Percentiles rank a stretch among this genome's conserved stretches.
These are phyloP conservation scores for Cheumatopsyche charites DNA, from an alignment of 1,140 invertebrate genomes.

Conservation along the genomic window DNA sequence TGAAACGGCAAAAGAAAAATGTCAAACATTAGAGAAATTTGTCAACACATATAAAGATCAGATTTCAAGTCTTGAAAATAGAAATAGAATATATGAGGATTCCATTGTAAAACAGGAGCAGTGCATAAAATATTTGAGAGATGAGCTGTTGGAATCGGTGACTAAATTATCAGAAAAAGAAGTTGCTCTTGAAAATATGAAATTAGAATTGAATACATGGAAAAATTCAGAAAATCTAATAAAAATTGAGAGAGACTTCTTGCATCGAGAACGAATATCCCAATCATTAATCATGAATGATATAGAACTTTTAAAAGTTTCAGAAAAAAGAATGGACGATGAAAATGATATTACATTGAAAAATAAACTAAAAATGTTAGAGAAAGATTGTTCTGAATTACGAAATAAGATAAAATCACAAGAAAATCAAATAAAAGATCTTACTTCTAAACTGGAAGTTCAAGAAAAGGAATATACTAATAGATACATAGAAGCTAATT, in stretches of 20 bases:
- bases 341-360: slow-evolving; percentile 79
- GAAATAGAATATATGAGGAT: slow-evolving; percentile 78
- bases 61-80: slow-evolving; percentile 81
- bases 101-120: slow-evolving; percentile 88
- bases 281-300: slow-evolving; percentile 79
- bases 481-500: slow-evolving; percentile 63
- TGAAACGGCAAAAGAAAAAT: slow-evolving; percentile 80
- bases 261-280: slow-evolving; percentile 75
- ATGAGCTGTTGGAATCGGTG: slow-evolving; percentile 76
- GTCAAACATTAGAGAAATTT: slow-evolving; percentile 81
- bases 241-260: slow-evolving; percentile 77
- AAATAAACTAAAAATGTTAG: slow-evolving; percentile 77
- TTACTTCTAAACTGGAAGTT: slow-evolving; percentile 64
- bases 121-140: slow-evolving; percentile 75
- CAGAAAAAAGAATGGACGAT: slow-evolving; percentile 80
- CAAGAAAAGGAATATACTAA: slow-evolving; percentile 63
- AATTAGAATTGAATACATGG: slow-evolving; percentile 77
- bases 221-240: slow-evolving; percentile 78
- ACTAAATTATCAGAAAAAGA: slow-evolving; percentile 76
- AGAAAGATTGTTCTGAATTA: slow-evolving; percentile 80
- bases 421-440: slow-evolving; percentile 64
- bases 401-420: slow-evolving; percentile 75
- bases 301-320: slow-evolving; percentile 80
- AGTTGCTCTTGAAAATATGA: slow-evolving; percentile 74
- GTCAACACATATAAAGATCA: slow-evolving; percentile 82